phyloP scores from a whole-genome alignment of 2,113 vertebrate species.

The Vulpes ferrilata region DNA sequence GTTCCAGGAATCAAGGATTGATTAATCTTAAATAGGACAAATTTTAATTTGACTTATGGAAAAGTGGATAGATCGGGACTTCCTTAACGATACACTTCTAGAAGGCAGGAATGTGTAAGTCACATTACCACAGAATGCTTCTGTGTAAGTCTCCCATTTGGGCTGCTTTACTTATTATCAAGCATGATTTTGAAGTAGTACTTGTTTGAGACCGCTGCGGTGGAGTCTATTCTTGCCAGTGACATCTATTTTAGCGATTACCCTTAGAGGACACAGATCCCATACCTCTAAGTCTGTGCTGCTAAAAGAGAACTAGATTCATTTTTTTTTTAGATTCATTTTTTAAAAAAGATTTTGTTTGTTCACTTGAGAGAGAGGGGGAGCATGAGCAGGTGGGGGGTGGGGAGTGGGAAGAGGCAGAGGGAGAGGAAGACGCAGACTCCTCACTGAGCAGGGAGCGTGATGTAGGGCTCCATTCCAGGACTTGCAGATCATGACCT shows the following conservation, averaged over 20 bases:
- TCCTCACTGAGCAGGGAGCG: too few relatives aligned
- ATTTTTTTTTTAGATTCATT: not conserved
- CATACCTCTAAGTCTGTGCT: not conserved
- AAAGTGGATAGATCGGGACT: not conserved
- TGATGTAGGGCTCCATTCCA: too few relatives aligned
- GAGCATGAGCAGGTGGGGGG: too few relatives aligned
- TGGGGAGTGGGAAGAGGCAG: too few relatives aligned
- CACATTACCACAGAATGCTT: not conserved
- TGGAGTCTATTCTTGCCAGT: not conserved
- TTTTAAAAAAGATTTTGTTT: too few relatives aligned
- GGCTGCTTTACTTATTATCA: not conserved
- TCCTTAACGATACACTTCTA: not conserved
- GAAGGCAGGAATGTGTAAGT: not conserved
- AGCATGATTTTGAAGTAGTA: not conserved
- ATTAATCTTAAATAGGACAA: not conserved
- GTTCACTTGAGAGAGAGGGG: too few relatives aligned
- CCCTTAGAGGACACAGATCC: not conserved
- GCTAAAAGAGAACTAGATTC: not conserved
- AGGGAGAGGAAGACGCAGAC: too few relatives aligned
- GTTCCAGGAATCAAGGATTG: not conserved
- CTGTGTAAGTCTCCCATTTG: not conserved
- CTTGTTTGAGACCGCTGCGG: not conserved
- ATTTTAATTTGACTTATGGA: not conserved
- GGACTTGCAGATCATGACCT: too few relatives aligned
- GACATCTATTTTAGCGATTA: not conserved